Base-by-base conservation (phyloP, 2,888 invertebrate genomes). In the Epiperipatus broadwayi region DNA sequence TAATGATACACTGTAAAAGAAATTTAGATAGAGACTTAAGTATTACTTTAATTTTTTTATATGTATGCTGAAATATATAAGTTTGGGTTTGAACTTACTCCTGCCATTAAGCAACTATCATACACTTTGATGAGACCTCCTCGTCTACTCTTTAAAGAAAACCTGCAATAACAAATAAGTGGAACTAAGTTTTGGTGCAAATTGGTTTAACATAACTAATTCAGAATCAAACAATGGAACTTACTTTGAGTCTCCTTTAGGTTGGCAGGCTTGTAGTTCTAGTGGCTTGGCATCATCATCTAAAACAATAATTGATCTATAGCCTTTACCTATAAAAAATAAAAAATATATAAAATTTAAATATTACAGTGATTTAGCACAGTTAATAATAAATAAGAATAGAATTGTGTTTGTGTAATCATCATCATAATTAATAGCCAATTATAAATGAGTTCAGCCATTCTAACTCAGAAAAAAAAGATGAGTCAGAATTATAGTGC, bases 111-210 rank as follows among this genome's bases (percentile, higher is more conserved):
- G 22, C 80, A 81, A 14, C 80, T 78, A 60, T 89, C 89, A 66
- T 84, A 79, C 41, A 91, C 77, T 61, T 84, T 78, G 47, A 89
- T 79, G 44, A 89, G 67, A n/a, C 84, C 84, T 21, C 87, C 85
- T 4, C 79, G 74, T 45, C 80, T 72, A 53, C 80, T 78, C 61
- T 84, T 78, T 41, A 91, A 68, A 37, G 79, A 78, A 62, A 87
- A 85, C 34, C 60, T 54, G 44, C 37, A 44, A 49, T 35, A 40
- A 18, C 41, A 39, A 35, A 25, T 37, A 39, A 34, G 21, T 39
- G 32, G 15, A 27, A 25, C 25, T 38, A 21, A 16, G 14, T 30
- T 36, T 18, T 8, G 14, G 12, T 21, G 2, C 7, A 21, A n/a
- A 3, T 12, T 8, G 14, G n/a, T 14, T 19, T 25, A 21, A 10